Conservation (phyloP, 2,888 invertebrate genomes). For the Limenitis camilla region DNA sequence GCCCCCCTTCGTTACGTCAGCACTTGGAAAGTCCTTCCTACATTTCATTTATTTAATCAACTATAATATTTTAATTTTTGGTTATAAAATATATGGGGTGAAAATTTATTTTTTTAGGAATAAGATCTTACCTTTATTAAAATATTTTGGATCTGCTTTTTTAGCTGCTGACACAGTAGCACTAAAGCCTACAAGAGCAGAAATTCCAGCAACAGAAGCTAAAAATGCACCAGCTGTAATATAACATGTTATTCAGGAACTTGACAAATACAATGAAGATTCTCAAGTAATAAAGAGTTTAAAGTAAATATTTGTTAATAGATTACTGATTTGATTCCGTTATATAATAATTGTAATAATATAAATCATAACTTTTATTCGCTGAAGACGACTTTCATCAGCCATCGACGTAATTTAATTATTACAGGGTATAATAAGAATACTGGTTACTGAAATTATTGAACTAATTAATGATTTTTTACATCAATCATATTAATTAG, state of each 20-base stretch:
- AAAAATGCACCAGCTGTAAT: slow-evolving; percentile 81
- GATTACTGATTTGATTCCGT: background rate
- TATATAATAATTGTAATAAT: too few relatives aligned
- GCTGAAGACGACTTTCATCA: slow-evolving; percentile 54
- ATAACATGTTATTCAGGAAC: background rate
- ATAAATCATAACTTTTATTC: slow-evolving; percentile 50
- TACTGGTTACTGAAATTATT: too few relatives aligned
- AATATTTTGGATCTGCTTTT: slow-evolving; percentile 85
- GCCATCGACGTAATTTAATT: slow-evolving; percentile 30
- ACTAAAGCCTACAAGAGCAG: slow-evolving; percentile 87
- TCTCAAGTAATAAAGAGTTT: background rate
- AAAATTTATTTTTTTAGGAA: background rate
- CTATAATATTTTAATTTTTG: too few relatives aligned
- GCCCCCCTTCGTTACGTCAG: too few relatives aligned
- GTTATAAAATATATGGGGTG: too few relatives aligned
- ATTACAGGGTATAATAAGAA: too few relatives aligned
- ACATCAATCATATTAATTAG: too few relatives aligned
- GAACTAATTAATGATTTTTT: too few relatives aligned
- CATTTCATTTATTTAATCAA: too few relatives aligned
- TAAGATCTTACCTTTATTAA: slow-evolving; percentile 76
- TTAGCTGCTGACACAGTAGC: slow-evolving; percentile 84
- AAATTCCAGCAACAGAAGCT: slow-evolving; percentile 82
- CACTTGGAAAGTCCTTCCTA: too few relatives aligned
- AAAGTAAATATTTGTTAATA: background rate
- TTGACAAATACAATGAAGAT: background rate